Evolutionary conservation across 2,888 invertebrate species (phyloP), one percentile per base, ranked within the genome.

Genomic region (Agonopterix alstromeriana): DNA sequence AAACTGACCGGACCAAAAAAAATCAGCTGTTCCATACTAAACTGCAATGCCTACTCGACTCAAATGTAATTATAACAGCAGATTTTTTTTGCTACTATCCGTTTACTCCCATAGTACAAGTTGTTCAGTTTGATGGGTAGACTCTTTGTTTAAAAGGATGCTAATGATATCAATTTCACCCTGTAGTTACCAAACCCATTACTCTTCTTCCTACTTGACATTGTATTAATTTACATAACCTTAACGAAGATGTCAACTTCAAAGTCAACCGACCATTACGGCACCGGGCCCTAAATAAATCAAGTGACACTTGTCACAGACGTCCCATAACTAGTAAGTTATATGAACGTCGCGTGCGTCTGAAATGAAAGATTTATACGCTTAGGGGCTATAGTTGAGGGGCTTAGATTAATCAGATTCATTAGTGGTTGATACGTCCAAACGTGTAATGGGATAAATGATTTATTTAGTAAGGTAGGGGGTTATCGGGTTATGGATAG

Each of bases 271-370:
- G 36, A 54, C 58, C 58, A 56, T 61, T 61, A 56, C 51, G 27
- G 53, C 52, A 60, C 54, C 55, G 49, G 58, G 44, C 53, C 56
- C 43, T 55, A 54, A 63, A 75, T 79, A 79, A 78, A 78, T 79
- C 77, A 77, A 61, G 64, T 61, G 62, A 56, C 72, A 73, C 70
- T 77, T 77, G 78, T 76, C 77, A 70, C 60, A 56, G 66, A 65
- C 58, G 68, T 67, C 67, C 69, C 72, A 71, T 75, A 74, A 74
- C 67, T 70, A 65, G 73, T 76, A 75, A 77, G 74, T 73, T 78
- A 77, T 76, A 72, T 67, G 64, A 61, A 60, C 49, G 57, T 71
- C 57, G 71, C 64, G 63, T 68, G 71, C 65, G 56, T 42, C 49
- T 61, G 58, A 57, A 48, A 27, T 45, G 45, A 47, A 48, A 50